These are phyloP conservation scores for Ypsolopha sequella DNA, from an alignment of 2,888 invertebrate species.

Conservation along the genomic window DNA sequence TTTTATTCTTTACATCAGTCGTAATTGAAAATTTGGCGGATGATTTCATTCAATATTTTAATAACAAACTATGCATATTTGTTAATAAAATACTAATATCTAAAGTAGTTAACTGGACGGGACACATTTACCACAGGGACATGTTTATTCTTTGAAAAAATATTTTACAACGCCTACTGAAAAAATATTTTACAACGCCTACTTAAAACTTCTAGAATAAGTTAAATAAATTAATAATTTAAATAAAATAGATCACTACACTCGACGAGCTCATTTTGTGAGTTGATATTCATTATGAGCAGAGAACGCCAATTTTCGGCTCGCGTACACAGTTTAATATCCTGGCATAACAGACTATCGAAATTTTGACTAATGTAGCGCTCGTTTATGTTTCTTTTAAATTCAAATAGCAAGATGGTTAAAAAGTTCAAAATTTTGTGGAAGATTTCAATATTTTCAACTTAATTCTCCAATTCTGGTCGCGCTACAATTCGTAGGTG, in stretches of 20 bases:
- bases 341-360: no score
- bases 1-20: constrained; percentile 62
- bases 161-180: constrained; percentile 38
- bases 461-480: neutral
- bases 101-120: constrained; percentile 16
- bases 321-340: no score
- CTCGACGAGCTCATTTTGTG: constrained; percentile 31
- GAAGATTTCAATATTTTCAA: neutral
- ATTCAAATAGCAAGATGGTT: no score
- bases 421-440: neutral
- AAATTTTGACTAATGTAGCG: no score
- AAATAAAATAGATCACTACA: constrained; percentile 53
- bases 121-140: constrained; percentile 18
- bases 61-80: constrained; percentile 27
- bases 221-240: constrained; percentile 68
- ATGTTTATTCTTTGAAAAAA: constrained; percentile 16
- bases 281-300: constrained; percentile 36
- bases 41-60: constrained; percentile 24
- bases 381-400: no score
- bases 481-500: constrained; percentile 5
- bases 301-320: constrained; percentile 7
- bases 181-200: constrained; percentile 36
- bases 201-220: constrained; percentile 59
- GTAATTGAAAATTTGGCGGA: constrained; percentile 56
- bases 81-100: constrained; percentile 31